Conservation (phyloP, 2,888 invertebrate genomes). For the Galerucella nymphaeae region DNA sequence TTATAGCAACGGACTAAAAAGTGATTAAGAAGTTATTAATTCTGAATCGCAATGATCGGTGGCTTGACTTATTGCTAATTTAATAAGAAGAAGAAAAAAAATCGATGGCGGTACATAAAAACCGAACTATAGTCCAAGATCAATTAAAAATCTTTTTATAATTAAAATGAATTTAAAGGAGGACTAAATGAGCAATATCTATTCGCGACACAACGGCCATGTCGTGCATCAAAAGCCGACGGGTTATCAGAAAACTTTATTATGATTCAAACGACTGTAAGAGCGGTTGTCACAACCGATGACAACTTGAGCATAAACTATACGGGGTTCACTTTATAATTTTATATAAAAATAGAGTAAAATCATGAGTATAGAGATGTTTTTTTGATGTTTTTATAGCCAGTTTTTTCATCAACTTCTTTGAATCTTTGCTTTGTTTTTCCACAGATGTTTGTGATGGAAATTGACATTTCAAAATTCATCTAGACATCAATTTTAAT, state of each 20-base stretch:
- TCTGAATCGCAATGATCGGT: slow-evolving; percentile 34
- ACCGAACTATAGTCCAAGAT: slow-evolving; percentile 57
- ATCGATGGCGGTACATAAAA: slow-evolving; percentile 55
- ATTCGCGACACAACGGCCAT: slow-evolving; percentile 57
- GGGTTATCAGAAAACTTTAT: slow-evolving; percentile 62
- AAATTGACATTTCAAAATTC: too few species aligned
- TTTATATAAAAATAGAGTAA: neutral
- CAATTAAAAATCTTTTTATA: slow-evolving; percentile 65
- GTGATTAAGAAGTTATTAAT: slow-evolving; percentile 9
- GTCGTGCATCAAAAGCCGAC: slow-evolving; percentile 60
- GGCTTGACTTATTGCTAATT: slow-evolving; percentile 49
- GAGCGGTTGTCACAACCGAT: slow-evolving; percentile 42
- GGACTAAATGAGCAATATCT: slow-evolving; percentile 63
- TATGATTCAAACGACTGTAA: slow-evolving; percentile 59
- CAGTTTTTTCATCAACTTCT: too few species aligned
- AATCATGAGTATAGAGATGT: too few species aligned
- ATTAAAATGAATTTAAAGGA: slow-evolving; percentile 62
- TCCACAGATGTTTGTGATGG: too few species aligned
- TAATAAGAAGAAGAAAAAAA: slow-evolving; percentile 44
- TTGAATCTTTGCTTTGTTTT: too few species aligned
- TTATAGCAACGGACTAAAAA: neutral
- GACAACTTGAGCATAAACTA: slow-evolving; percentile 38
- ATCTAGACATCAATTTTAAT: too few species aligned
- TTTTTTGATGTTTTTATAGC: too few species aligned
- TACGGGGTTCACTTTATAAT: slow-evolving; percentile 31